A percentile compares a stretch with the other conserved stretches of the same genome.
These are phyloP conservation scores for Anniella stebbinsi DNA, from an alignment of 2,797 vertebrate genomes.

Conservation along the genomic window DNA sequence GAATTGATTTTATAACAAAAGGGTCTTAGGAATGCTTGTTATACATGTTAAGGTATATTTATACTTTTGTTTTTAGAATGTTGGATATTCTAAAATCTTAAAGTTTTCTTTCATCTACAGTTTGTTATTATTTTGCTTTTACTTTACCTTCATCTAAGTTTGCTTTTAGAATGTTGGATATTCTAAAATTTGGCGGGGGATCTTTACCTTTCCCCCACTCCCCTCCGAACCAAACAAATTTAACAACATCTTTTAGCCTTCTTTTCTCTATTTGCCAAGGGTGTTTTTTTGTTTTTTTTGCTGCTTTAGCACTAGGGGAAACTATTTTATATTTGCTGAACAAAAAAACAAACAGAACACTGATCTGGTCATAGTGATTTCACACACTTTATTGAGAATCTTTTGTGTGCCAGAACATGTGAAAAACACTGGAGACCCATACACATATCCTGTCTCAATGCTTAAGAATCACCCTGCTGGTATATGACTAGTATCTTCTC, in stretches of 20 bases:
- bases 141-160: not conserved
- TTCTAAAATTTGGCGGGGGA: not conserved
- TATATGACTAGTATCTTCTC: not conserved
- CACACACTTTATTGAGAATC: not conserved
- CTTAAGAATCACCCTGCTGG: not conserved
- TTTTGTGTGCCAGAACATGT: not conserved
- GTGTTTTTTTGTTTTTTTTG: no score
- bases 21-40: not conserved
- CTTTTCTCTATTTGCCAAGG: not conserved
- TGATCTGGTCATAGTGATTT: not conserved
- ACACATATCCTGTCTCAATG: not conserved
- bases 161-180: not conserved
- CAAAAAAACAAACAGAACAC: not conserved
- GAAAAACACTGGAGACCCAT: not conserved
- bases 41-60: not conserved
- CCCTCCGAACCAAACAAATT: not conserved
- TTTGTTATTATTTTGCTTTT: not conserved
- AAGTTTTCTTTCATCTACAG: no score
- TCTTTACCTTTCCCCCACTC: not conserved
- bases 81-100: no score
- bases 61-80: no score
- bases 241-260: not conserved
- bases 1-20: not conserved
- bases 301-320: not conserved
- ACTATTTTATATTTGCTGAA: not conserved